Base-by-base conservation (phyloP, 2,797 vertebrate species). In the Silurus aristotelis region DNA sequence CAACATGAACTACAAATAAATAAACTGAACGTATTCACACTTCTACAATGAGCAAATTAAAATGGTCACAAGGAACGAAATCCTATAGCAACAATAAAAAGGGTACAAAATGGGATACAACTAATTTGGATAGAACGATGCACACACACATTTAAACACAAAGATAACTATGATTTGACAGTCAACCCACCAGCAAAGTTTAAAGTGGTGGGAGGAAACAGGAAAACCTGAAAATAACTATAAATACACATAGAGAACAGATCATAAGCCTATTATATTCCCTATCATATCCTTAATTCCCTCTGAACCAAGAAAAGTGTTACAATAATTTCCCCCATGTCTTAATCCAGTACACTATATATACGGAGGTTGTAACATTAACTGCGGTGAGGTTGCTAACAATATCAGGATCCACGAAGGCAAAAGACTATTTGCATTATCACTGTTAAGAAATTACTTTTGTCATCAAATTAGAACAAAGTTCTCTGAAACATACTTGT, bases 311-410 rank as follows among this genome's bases (percentile, higher is more conserved):
- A 31, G 31, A 31, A 31, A 31, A 31, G 31, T 31, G 31, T 31
- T 31, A 31, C 31, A 31, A 31, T 31, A 31, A 48, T 72, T n/a
- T 52, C 20, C 5, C 83, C 80, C 5, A 58, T 20, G 83, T 68
- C 25, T 52, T 12, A 82, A 3, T 82, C 88, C 86, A 89, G 52
- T 9, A 20, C 56, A 89, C 61, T 27, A 63, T 1, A 89, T 76
- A 56, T 71, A 78, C 31, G 22, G 27, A 22, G 10, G 80, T 67
- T 43, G 76, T 84, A 55, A 82, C 4, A 43, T 81, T 19, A 84
- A n/a, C 56, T 52, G 55, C 52, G 31, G 17, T 46, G 22, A 86
- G 77, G 38, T 84, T 86, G 13, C 15, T 19, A 38, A 82, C 15
- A 52, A 56, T 52, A 10, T 78, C 22, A 60, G 76, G 86, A 43